Percentiles rank a stretch among this genome's conserved stretches.
phyloP scores from a whole-genome alignment of 2,888 invertebrate genomes.

The Xiphydria camelus region DNA sequence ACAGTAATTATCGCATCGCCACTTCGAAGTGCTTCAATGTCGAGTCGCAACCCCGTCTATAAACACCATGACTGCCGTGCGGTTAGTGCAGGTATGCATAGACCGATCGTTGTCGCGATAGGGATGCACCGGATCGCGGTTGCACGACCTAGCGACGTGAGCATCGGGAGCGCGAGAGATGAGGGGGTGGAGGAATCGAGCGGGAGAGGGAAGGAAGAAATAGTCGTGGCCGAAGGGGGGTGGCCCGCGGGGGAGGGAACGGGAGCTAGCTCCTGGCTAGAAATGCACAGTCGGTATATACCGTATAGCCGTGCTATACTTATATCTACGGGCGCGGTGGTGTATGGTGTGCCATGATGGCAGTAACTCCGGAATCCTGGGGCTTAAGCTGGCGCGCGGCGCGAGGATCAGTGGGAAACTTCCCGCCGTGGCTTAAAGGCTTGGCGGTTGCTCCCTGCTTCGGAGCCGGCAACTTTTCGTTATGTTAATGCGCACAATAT shows the following conservation, averaged over 20 bases:
- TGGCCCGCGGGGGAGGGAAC: slow-evolving; percentile 6
- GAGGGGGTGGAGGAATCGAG: slow-evolving; percentile 23
- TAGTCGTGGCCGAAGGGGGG: slow-evolving; percentile 2
- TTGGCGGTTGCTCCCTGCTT: slow-evolving; percentile 53
- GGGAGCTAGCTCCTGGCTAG: slow-evolving; percentile 23
- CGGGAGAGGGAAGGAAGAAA: slow-evolving; percentile 16
- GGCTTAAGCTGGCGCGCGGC: slow-evolving; percentile 46
- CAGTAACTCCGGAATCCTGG: slow-evolving; percentile 57
- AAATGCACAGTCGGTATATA: slow-evolving; percentile 29
- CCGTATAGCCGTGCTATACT: slow-evolving; percentile 30
- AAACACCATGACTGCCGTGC: slow-evolving; percentile 3
- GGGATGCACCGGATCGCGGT: slow-evolving; percentile 51
- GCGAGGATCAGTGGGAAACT: slow-evolving; percentile 57
- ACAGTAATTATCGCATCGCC: slow-evolving; percentile 39
- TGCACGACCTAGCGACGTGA: slow-evolving; percentile 33
- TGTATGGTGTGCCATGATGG: slow-evolving; percentile 54
- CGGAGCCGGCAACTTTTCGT: slow-evolving; percentile 51
- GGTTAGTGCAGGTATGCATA: slow-evolving; percentile 29
- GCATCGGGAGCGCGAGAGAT: slow-evolving; percentile 12
- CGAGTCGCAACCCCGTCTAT: not conserved
- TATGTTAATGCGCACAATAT: slow-evolving; percentile 55
- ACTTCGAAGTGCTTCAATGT: too few relatives aligned
- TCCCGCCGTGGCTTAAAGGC: slow-evolving; percentile 57
- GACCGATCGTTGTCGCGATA: slow-evolving; percentile 53
- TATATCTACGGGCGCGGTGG: slow-evolving; percentile 43